Base-by-base conservation (phyloP, 1,140 invertebrate species). In the Nautilus pompilius region DNA sequence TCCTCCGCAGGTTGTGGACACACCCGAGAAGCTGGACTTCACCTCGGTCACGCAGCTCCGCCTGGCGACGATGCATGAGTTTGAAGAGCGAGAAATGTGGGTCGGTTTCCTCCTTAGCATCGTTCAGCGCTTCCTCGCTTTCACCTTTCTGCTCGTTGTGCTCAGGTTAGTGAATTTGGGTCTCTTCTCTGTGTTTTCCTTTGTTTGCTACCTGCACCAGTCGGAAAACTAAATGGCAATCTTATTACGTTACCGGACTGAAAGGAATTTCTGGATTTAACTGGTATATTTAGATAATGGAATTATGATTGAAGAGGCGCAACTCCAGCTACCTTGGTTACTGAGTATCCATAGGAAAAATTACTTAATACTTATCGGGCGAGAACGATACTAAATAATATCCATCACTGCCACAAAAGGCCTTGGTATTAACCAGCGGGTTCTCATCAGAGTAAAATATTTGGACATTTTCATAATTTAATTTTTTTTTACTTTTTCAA, bases 131-230 rank as follows among this genome's bases (percentile, higher is more conserved):
- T 2, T 80, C 0, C 54, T 82, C n/a, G 71, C 72, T 3, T 81
- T 81, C 60, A 74, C 73, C 6, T 82, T 82, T 51, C 51, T 82
- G 2, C 60, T 74, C 1, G 68, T 82, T 8, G 69, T 81, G 28
- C 64, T 63, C 1, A 74, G 67, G 75, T 77, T 49, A 30, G 60
- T 60, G 26, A 29, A 2, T n/a, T 32, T n/a, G n/a, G n/a, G n/a
- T n/a, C n/a, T n/a, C 22, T 58, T 62, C 0, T 22, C 17, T 15
- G 10, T 55, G 20, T 4, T 32, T 33, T n/a, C n/a, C 15, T 34
- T 34, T 22, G 8, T 34, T 41, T 5, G 34, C n/a, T 17, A n/a
- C n/a, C 17, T 17, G 15, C 28, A 36, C 22, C 56, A 22, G 6
- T 34, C n/a, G 41, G 20, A n/a, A 22, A n/a, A 58, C 28, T 34